Evolutionary conservation across 2,113 vertebrate species (phyloP), one percentile per base, ranked within the genome.

Genomic region (Empidonax alnorum): DNA sequence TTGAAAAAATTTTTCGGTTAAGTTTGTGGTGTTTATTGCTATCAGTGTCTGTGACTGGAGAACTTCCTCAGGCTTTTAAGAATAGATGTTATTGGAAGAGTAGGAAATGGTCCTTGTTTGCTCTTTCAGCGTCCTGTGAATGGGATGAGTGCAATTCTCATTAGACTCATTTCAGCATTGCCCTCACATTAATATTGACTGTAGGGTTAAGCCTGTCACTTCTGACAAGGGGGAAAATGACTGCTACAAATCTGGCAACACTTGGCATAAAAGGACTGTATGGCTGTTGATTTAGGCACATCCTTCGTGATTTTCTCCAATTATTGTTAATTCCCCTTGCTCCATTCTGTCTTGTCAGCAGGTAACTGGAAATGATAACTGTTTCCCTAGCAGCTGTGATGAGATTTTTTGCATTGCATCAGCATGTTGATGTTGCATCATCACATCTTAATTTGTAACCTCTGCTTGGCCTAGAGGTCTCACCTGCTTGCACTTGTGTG

Each of bases 21-120:
- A 78, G 76, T 75, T 83, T 83, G 61, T 65, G 37, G 87, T 97
- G 31, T 94, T 96, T 96, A 90, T 94, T 93, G 90, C 84, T 93
- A 83, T 94, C 84, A 96, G 7, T 90, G 92, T 87, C 92, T 97
- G 78, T 86, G 95, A 55, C 77, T 93, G 87, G 89, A 76, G 91
- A 92, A 95, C 37, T 72, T 58, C 89, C 66, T 90, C 20, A n/a
- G 88, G 94, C 78, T 90, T 96, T 92, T 83, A 95, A 76, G 80
- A 84, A 88, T 44, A 50, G 49, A 84, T 94, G 47, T 56, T 74
- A 65, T 68, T 80, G 88, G 75, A 93, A 75, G 97, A 89, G 66
- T 79, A 90, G 68, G 35, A 87, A 95, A 93, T 87, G 55, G 76
- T 63, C 55, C 84, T 83, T 88, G 58, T 94, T 88, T 74, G 82